A percentile compares a stretch with the other conserved stretches of the same genome.
Evolutionary conservation across 2,797 vertebrate genomes (phyloP).

Genomic region (Bryconaethiops microstoma): DNA sequence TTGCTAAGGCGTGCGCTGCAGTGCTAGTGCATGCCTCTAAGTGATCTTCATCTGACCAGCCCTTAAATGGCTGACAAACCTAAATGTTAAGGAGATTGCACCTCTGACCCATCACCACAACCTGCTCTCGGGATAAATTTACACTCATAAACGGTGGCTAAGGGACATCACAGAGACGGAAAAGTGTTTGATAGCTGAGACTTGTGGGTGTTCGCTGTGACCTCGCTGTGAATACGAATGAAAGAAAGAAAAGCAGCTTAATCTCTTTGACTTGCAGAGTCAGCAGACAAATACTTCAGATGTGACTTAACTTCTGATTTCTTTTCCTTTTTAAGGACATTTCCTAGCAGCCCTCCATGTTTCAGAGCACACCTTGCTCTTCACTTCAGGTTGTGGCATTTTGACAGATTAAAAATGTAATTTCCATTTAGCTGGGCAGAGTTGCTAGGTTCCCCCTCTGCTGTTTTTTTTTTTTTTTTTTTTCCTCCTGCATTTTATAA

Average conservation of each 20-base stretch:
- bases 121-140: slow-evolving; percentile 52
- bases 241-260: slow-evolving; percentile 15
- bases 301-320: slow-evolving; percentile 35
- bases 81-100: slow-evolving; percentile 54
- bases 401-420: slow-evolving; percentile 41
- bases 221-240: slow-evolving; percentile 35
- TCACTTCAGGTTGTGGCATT: slow-evolving; percentile 39
- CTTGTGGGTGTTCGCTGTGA: neutral
- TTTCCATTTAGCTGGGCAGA: slow-evolving; percentile 12
- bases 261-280: slow-evolving; percentile 35
- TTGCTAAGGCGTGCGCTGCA: slow-evolving; percentile 3
- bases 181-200: slow-evolving; percentile 24
- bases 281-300: slow-evolving; percentile 35
- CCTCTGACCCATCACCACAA: slow-evolving; percentile 46
- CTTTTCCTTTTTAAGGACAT: slow-evolving; percentile 21
- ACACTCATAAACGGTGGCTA: slow-evolving; percentile 58
- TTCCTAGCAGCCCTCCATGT: neutral
- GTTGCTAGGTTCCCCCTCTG: slow-evolving; percentile 5
- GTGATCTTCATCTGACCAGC: neutral
- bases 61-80: slow-evolving; percentile 62
- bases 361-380: slow-evolving; percentile 22
- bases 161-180: slow-evolving; percentile 53
- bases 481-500: slow-evolving; percentile 32
- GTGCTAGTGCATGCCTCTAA: neutral
- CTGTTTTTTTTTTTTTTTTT: slow-evolving; percentile 29